Base-by-base conservation (phyloP, 2,113 vertebrate genomes). In the Sitta europaea region DNA sequence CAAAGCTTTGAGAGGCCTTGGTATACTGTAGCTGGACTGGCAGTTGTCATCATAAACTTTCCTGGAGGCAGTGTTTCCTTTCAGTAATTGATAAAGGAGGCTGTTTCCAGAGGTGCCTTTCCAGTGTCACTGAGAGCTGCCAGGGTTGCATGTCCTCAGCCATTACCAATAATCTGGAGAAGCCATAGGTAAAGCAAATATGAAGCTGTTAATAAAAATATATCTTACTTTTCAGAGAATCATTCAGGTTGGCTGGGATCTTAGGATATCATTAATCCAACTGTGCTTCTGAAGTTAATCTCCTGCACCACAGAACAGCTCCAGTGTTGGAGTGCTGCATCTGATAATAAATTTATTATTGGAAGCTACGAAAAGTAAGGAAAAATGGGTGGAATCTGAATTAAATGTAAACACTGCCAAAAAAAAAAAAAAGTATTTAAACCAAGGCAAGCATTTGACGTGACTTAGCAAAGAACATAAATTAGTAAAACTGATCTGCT, bases 1-100 rank as follows among this genome's bases (percentile, higher is more conserved):
- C 95, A 97, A 96, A 98, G 96, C 90, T 95, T 94, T 92, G 59
- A 72, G 68, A 83, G 61, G 48, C 66, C 61, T 93, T 84, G 66
- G 42, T 53, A 50, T 62, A 48, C 57, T 93, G 63, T 76, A 59
- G 51, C 65, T 23, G 28, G 68, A 59, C 75, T 5, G 2, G 25
- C 16, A 65, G 57, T 80, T 76, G 70, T 84, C 40, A 50, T 73
- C 70, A 24, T 36, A 80, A 85, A 89, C 80, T 53, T 61, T 91
- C 68, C 91, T 88, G 76, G 70, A 92, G 84, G 70, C 86, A 68
- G 23, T 23, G 9, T 89, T 94, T 89, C 61, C 66, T 92, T 65
- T 50, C 23, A 65, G 33, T 63, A 42, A 33, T 71, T 82, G 55
- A 67, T 80, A 92, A 86, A 71, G 42, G 47, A 89, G 55, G 10